Base-by-base conservation (phyloP, 2,797 vertebrate species). In the Peromyscus nudipes region DNA sequence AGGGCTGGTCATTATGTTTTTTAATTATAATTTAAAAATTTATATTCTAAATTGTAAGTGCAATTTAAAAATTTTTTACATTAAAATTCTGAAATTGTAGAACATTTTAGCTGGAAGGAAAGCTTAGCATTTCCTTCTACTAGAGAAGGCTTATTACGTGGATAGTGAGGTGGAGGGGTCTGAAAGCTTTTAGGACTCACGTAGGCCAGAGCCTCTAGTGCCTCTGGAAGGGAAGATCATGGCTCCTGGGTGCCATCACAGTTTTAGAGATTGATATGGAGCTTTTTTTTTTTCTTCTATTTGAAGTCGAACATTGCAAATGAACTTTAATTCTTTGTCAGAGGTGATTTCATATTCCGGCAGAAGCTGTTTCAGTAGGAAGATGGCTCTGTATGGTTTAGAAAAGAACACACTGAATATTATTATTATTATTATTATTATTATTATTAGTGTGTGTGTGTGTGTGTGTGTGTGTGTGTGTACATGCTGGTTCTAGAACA, bases 221-320 rank as follows among this genome's bases (percentile, higher is more conserved):
- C 27, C 60, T 34, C 6, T 86, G 55, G 57, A 46, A 86, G 81
- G 79, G 52, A 89, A 86, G 55, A 81, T 81, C 55, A 14, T 67
- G 52, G 27, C 31, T 73, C 11, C 34, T 43, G 19, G 77, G 27
- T 64, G 67, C 69, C 31, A 31, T 19, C 3, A 9, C 29, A 23
- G 49, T 80, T 52, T 40, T 14, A 57, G 82, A 89, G 34, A 31
- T 71, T 60, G 49, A 52, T 91, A 57, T 34, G 43, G 52, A 57
- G 67, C 60, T 6, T 60, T 60, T 76, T 79, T 65, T 23, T 23
- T 49, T 37, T 86, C n/a, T 76, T 71, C 91, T 92, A 67, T 40
- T 71, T 94, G n/a, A 89, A 85, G 34, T 23, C 71, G 31, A 92
- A 96, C 85, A 91, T 89, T 88, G 21, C 62, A 79, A 96, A 83